Base-by-base conservation (phyloP, 2,797 vertebrate species). In the Amblyopsis hoosieri region DNA sequence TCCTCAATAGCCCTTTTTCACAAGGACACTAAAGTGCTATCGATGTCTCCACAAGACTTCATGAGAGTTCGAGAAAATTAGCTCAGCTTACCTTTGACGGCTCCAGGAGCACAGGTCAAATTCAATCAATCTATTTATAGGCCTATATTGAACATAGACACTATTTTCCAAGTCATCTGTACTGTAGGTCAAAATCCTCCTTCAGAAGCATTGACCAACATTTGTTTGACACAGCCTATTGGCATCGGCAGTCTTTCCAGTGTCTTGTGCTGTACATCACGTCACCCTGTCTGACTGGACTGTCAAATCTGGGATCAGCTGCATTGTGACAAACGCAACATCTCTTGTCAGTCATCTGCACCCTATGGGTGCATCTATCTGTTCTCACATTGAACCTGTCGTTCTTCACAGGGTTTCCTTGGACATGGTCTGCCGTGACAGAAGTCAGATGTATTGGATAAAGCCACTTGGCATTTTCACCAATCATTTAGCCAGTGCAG, bases 391-490 rank as follows among this genome's bases (percentile, higher is more conserved):
- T 11, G 31, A 72, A 29, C 9, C 47, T 55, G 12, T 15, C 56
- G 56, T 64, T 45, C 57, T 15, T 48, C 11, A 12, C 51, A 0
- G 19, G 29, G 33, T 37, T 8, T 72, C 50, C 49, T 55, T 70
- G 64, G 53, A 7, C 45, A 7, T 17, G 23, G 54, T 37, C 47
- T 8, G 9, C 37, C 37, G 8, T 42, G 2, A 42, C 37, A 42
- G 37, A 42, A 42, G 37, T 42, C 7, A 42, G 37, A 8, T 42
- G 37, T 42, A 42, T 42, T 7, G 37, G 7, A 45, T 19, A 63
- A 63, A 74, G 71, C 64, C 67, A 82, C 76, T 56, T 67, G 60
- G 23, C 67, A 65, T 69, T 72, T 66, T 47, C 54, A 85, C 62
- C 46, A 14, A 61, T 78, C 67, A 79, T 83, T 80, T 54, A 74